These are phyloP conservation scores for Atta cephalotes DNA, from an alignment of 1,140 invertebrate genomes.

Conservation along the genomic window DNA sequence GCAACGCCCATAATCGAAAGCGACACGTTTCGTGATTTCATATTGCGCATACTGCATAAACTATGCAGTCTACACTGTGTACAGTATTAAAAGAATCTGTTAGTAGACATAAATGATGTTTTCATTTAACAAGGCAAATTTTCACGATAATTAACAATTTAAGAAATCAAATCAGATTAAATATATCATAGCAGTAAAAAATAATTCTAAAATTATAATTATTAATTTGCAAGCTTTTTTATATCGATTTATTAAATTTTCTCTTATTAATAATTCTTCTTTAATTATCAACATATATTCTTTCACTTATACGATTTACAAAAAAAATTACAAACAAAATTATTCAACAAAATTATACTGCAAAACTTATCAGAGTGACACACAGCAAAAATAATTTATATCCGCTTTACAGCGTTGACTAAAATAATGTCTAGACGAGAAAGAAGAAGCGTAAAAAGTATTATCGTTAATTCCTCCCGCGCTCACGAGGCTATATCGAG, in stretches of 20 bases:
- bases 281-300: background rate
- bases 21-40: constrained; percentile 29
- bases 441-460: constrained; percentile 15
- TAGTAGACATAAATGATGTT: background rate
- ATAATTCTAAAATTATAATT: background rate
- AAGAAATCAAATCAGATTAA: background rate
- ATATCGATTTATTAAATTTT: background rate
- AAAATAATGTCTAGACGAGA: constrained; percentile 9
- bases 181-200: too few species aligned
- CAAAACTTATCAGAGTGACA: background rate
- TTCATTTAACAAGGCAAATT: background rate
- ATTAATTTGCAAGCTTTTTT: background rate
- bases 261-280: background rate
- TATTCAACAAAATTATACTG: background rate
- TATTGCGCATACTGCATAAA: constrained; percentile 12
- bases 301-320: background rate
- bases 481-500: background rate
- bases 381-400: constrained; percentile 1
- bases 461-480: constrained; percentile 32
- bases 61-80: background rate
- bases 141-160: background rate
- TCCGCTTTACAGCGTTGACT: background rate
- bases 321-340: background rate
- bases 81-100: constrained; percentile 31
- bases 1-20: constrained; percentile 42